Base-by-base conservation (phyloP, 2,888 invertebrate species). In the Ectemnius continuus region DNA sequence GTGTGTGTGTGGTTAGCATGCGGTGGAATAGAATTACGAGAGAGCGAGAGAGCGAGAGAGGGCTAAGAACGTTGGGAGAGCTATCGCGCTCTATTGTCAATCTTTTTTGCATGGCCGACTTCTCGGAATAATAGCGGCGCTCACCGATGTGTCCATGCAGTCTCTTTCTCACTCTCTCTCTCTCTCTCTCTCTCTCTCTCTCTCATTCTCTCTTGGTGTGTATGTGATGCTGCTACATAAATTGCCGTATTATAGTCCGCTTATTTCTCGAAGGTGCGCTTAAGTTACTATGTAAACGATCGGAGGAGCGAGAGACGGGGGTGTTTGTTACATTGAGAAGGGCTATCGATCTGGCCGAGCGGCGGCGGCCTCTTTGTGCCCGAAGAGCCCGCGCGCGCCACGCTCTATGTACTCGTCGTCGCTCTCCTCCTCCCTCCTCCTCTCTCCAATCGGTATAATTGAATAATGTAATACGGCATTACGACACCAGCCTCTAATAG, bases 381-480 rank as follows among this genome's bases (percentile, higher is more conserved):
- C 52, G 11, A 11, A 36, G 36, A 8, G 36, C 36, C 0, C 36
- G 36, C 52, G 14, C 52, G 1, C 48, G 2, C 1, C 8, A 4
- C 23, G 47, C 52, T 16, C 52, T 16, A 5, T 14, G 52, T 52
- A 52, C 1, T 61, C n/a, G n/a, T n/a, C n/a, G n/a, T n/a, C n/a
- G n/a, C n/a, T n/a, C n/a, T n/a, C n/a, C n/a, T n/a, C n/a, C n/a
- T n/a, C n/a, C n/a, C n/a, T n/a, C n/a, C n/a, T n/a, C 45, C 61
- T 46, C 23, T 23, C 23, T 23, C 45, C 16, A 46, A 61, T 20
- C 57, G 71, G 20, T 57, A 63, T 75, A 75, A 77, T 72, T 75
- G 72, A 75, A 72, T 75, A 77, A 77, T 75, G 69, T 72, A 72
- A 72, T 68, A 67, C 47, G 70, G 67, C 65, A 61, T 77, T 77